Base-by-base conservation (phyloP, 2,797 vertebrate genomes). In the Poecilia wingei region DNA sequence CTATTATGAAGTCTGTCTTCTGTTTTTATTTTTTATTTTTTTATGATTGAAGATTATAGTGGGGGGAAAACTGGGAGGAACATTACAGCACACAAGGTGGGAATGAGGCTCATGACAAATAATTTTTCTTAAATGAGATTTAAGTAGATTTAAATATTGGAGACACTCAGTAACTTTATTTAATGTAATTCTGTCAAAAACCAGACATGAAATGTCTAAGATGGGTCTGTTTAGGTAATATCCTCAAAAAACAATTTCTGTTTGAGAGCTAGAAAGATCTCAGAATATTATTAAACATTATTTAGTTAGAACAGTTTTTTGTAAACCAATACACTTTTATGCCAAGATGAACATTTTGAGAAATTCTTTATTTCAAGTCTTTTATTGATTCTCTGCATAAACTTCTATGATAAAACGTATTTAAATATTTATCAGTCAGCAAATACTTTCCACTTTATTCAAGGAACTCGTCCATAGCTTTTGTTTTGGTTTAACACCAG, bases 91-190 rank as follows among this genome's bases (percentile, higher is more conserved):
- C 77, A 77, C 76, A 81, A 85, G 82, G 79, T 88, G 91, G 83
- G 86, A 83, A 76, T 85, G 91, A 91, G 93, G 92, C 94, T 95
- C 94, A 93, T 95, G 94, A 93, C 93, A 94, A 91, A 83, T 74
- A 0, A 31, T 31, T 16, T 47, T 16, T 31, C 31, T 55, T 53
- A 45, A 70, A 70, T n/a, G 43, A 43, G 10, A 22, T 70, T 14
- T 13, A 70, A 70, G 16, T 36, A 7, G 16, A 39, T 36, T 66
- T 39, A 9, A 20, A 45, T 14, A 45, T n/a, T 45, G 68, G 25
- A 70, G 45, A 70, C 5, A 6, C 64, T 22, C 13, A 43, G 25
- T 6, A 7, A 70, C 22, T 45, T 70, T 3, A 45, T 43, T 70
- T 45, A 70, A n/a, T 45, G 2, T 70, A 3, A 25, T 43, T 43